A percentile compares a stretch with the other conserved stretches of the same genome.
phyloP scores from a whole-genome alignment of 2,888 invertebrate species.

The Alentia gelatinosa region DNA sequence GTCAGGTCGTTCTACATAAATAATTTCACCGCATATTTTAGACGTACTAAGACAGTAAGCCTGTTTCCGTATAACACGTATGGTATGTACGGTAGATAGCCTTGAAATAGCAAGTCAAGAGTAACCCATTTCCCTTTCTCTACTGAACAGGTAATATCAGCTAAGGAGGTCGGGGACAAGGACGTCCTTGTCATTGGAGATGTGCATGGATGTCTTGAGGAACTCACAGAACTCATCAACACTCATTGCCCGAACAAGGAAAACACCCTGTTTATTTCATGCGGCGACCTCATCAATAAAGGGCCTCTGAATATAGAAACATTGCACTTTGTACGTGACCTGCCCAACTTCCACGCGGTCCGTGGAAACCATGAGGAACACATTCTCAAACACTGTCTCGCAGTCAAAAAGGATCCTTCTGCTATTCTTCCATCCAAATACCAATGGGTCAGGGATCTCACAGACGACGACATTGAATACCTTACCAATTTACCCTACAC shows the following conservation, averaged over 20 bases:
- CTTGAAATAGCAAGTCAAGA: too few relatives aligned
- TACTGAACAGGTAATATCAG: constrained; percentile 28
- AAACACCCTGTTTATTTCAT: constrained; percentile 71
- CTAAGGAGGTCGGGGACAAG: constrained; percentile 62
- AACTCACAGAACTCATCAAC: constrained; percentile 73
- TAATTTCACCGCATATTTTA: too few relatives aligned
- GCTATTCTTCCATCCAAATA: constrained; percentile 64
- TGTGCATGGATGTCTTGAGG: constrained; percentile 80
- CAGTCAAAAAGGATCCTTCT: not conserved
- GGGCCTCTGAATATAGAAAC: constrained; percentile 77
- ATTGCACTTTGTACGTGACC: constrained; percentile 66
- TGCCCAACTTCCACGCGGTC: constrained; percentile 51
- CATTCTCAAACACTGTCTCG: constrained; percentile 54
- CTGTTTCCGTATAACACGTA: too few relatives aligned
- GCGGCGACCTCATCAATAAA: constrained; percentile 80
- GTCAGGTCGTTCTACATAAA: too few relatives aligned
- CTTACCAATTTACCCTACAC: constrained; percentile 78
- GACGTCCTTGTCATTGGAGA: constrained; percentile 79
- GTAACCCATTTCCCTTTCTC: too few relatives aligned
- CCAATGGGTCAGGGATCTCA: constrained; percentile 74
- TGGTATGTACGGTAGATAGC: too few relatives aligned
- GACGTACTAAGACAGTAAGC: too few relatives aligned
- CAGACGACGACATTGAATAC: constrained; percentile 72
- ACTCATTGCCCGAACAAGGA: constrained; percentile 63
- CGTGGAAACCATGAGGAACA: constrained; percentile 64